Evolutionary conservation across 2,797 vertebrate species (phyloP), one percentile per base, ranked within the genome.

Genomic region (Bucorvus abyssinicus): DNA sequence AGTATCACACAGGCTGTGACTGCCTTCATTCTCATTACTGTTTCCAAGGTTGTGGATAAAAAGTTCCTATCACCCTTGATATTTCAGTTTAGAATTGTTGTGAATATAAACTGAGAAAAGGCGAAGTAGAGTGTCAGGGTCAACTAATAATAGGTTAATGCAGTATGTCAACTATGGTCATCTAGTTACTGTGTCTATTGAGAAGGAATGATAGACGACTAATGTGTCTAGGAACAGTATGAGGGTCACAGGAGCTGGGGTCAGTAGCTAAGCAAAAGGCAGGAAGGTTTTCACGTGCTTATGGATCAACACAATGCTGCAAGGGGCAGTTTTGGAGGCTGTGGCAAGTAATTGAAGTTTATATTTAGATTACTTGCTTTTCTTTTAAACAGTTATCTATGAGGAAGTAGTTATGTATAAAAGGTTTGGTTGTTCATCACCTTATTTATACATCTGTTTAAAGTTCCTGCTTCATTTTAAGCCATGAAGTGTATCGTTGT

Each of bases 91-190:
- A 56, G 50, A 85, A 34, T 75, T 44, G 47, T 75, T 86, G 55
- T 75, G 69, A 85, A 30, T 85, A 65, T 74, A 68, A 89, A 59
- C 84, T 55, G 75, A 69, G 84, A 93, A 94, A 89, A 78, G 32
- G 16, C 13, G 75, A 94, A 34, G 60, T 63, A 52, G 61, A 69
- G 56, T 89, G 74, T 83, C 75, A 81, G 81, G 50, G 75, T 91
- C 81, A 83, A 78, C 88, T 94, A 92, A 47, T 88, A 95, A 68
- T 63, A 73, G 90, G 61, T 59, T 89, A 91, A 80, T 59, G 81
- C 61, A 75, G 36, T 44, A 56, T 89, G 90, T 93, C 50, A 78
- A 2, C 69, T 90, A 2, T 82, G 63, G 30, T 94, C 77, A 32
- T 93, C 84, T 84, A 71, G 50, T 95, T 87, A 65, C 64, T 65